These are phyloP conservation scores for Clavelina lepadiformis DNA, from an alignment of 23 tunicate genomes.

Conservation along the genomic window DNA sequence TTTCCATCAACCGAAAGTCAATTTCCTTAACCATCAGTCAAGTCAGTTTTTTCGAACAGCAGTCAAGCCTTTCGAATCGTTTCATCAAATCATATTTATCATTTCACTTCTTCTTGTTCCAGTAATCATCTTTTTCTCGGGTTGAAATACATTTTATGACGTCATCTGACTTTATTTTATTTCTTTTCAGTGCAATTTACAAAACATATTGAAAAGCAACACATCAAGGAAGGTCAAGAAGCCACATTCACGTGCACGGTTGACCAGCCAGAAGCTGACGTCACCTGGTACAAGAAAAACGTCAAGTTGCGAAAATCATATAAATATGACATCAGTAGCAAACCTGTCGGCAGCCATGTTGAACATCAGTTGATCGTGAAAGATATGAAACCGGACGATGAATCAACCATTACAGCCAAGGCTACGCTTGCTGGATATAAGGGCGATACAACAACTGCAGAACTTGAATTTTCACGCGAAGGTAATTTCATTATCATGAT, in stretches of 20 bases:
- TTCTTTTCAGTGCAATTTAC: conserved; percentile 62
- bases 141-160: too few relatives aligned
- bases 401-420: conserved; percentile 52
- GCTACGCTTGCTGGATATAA: conserved; percentile 36
- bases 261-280: conserved; percentile 32
- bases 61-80: too few relatives aligned
- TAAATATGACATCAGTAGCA: conserved; percentile 52
- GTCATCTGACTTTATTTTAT: background rate
- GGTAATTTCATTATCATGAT: conserved; percentile 57
- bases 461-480: conserved; percentile 69
- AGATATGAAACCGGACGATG: conserved; percentile 72
- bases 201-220: conserved; percentile 49
- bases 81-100: too few relatives aligned
- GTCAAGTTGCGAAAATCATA: conserved; percentile 46
- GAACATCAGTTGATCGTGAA: conserved; percentile 39
- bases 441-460: conserved; percentile 41
- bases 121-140: too few relatives aligned
- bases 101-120: too few relatives aligned
- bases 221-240: conserved; percentile 27
- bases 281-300: conserved; percentile 82
- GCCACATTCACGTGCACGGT: conserved; percentile 63
- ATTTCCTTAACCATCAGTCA: too few relatives aligned
- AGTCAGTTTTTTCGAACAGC: too few relatives aligned
- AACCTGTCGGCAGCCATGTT: conserved; percentile 11
- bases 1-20: too few relatives aligned